phyloP scores from a whole-genome alignment of 1,140 invertebrate species.

The Drosophila pandora region DNA sequence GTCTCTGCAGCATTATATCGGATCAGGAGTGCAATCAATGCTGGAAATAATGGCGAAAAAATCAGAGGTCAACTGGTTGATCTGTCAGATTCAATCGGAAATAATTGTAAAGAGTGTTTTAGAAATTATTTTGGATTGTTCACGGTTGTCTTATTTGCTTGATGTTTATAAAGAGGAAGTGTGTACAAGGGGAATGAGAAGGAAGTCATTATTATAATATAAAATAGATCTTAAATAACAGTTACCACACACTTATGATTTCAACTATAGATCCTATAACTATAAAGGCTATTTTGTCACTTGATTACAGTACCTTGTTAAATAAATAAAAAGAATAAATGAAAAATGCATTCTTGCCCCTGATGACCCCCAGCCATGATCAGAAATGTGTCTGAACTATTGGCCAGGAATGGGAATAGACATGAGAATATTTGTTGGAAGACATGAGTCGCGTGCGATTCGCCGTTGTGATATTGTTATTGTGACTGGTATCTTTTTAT shows the following conservation, averaged over 20 bases:
- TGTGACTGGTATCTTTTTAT: slow-evolving; percentile 29
- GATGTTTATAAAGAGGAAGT: not conserved
- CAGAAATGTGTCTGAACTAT: slow-evolving; percentile 2
- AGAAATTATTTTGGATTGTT: slow-evolving; percentile 13
- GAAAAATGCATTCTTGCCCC: slow-evolving; percentile 16
- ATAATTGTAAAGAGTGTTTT: slow-evolving; percentile 12
- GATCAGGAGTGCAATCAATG: slow-evolving; percentile 39
- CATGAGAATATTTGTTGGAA: slow-evolving; percentile 21
- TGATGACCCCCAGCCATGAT: slow-evolving; percentile 20
- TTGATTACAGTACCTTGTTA: not conserved
- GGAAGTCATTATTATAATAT: not conserved
- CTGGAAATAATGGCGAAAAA: slow-evolving; percentile 31
- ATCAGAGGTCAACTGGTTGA: slow-evolving; percentile 48
- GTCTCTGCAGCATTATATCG: slow-evolving; percentile 28
- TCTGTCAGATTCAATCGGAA: slow-evolving; percentile 15
- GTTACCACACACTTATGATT: too few species aligned
- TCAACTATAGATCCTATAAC: not conserved
- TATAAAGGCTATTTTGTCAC: not conserved
- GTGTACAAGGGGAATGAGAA: not conserved
- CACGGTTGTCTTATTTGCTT: slow-evolving; percentile 6
- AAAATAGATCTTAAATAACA: too few species aligned
- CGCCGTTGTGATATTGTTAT: slow-evolving; percentile 30
- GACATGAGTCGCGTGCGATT: slow-evolving; percentile 39
- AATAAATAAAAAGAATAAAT: slow-evolving; percentile 1
- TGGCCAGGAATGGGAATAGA: slow-evolving; percentile 26